These are phyloP conservation scores for Apostichopus californicus DNA, from an alignment of 35 echinoderm and acorn worm species.

Conservation along the genomic window DNA sequence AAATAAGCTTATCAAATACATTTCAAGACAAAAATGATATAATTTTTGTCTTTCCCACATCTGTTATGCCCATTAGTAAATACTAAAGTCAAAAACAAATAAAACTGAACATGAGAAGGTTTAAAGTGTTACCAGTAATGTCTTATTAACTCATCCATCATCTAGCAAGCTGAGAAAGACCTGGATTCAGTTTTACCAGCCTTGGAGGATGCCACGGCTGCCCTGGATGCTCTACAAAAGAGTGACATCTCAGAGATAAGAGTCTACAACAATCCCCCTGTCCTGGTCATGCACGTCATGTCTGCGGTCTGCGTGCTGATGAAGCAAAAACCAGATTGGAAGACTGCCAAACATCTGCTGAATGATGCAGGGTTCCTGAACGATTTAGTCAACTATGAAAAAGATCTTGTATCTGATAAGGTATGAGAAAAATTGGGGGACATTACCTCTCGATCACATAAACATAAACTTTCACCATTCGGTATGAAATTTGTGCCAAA, in stretches of 20 bases:
- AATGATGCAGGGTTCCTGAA: conserved; percentile 92
- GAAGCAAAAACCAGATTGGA: conserved; percentile 91
- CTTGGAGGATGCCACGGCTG: conserved; percentile 85
- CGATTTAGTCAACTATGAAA: conserved; percentile 93
- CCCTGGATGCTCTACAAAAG: conserved; percentile 92
- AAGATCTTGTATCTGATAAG: conserved; percentile 92
- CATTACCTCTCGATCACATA: too few species aligned
- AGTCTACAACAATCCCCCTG: conserved; percentile 87
- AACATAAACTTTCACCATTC: too few species aligned
- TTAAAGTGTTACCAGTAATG: too few species aligned
- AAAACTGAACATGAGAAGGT: too few species aligned
- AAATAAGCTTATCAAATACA: too few species aligned
- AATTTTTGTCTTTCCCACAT: too few species aligned
- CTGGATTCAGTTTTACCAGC: conserved; percentile 95
- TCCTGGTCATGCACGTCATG: conserved; percentile 95
- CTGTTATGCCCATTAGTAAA: too few species aligned
- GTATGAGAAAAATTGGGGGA: conserved; percentile 44
- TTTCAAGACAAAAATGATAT: too few species aligned
- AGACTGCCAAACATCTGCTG: conserved; percentile 83
- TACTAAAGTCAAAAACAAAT: too few species aligned
- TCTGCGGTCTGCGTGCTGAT: conserved; percentile 92
- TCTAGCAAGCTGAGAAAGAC: conserved; percentile 94
- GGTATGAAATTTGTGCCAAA: too few species aligned
- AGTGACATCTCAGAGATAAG: conserved; percentile 98
- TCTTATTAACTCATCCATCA: background rate